Evolutionary conservation across 2,797 vertebrate species (phyloP), one percentile per base, ranked within the genome.

Genomic region (Takifugu ocellatus): DNA sequence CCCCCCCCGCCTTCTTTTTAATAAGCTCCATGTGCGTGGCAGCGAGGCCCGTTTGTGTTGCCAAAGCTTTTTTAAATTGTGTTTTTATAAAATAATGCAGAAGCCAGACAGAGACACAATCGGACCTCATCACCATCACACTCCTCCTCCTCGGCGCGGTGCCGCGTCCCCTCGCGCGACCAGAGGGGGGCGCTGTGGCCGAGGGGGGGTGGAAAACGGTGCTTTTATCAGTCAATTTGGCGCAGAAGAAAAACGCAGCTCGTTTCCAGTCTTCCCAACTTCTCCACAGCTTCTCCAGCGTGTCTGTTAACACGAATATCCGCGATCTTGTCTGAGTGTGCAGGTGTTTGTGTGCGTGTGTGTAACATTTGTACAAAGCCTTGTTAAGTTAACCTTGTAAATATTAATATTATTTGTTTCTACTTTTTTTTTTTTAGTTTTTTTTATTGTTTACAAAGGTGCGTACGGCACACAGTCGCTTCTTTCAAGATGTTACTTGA

Each of bases 291-390:
- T 71, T 74, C 83, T 77, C 47, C 56, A 3, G 11, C 33, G 7
- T 10, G 3, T 33, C 33, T 84, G 81, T 84, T 82, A 70, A 84
- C 77, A 58, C 64, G 78, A 70, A 70, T 72, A 56, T 67, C 47
- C 49, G 81, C 86, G 72, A 68, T 50, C 45, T 58, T 65, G 80
- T 84, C 66, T 49, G 71, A 79, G 82, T 44, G 77, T 88, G 76
- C 79, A 81, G 74, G 71, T 79, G 76, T 83, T 83, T 80, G 83
- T 85, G 77, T 60, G 48, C 7, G 77, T 59, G 49, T 78, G 92
- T 93, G 91, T 92, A 93, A 91, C 88, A 91, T 92, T 92, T 92
- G 91, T 92, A 92, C 83, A 92, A 88, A 92, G 85, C 85, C 84
- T 91, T 91, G 88, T 90, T 91, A 92, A 93, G 87, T 92, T 92